Conservation (phyloP, 53 echinoderm and acorn worm species). For the Echinarachnius parma region DNA sequence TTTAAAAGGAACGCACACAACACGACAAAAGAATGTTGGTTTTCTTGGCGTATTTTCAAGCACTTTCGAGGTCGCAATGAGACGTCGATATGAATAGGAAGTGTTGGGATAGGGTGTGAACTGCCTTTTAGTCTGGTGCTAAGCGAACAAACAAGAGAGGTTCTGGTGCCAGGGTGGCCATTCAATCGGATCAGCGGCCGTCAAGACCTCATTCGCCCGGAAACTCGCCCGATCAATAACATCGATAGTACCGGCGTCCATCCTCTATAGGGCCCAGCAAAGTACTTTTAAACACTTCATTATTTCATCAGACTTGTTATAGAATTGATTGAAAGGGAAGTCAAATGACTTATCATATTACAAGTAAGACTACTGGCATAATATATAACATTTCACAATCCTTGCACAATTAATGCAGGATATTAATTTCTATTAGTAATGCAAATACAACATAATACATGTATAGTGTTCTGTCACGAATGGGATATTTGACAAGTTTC, state of each 20-base stretch:
- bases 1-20: too few relatives aligned
- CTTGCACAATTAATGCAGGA: too few relatives aligned
- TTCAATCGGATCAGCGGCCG: slow-evolving; percentile 31
- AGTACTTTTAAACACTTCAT: slow-evolving; percentile 28
- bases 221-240: slow-evolving; percentile 38
- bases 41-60: too few relatives aligned
- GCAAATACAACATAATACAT: too few relatives aligned
- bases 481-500: too few relatives aligned
- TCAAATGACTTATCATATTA: too few relatives aligned
- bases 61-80: too few relatives aligned
- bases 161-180: slow-evolving; percentile 36
- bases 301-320: slow-evolving; percentile 17
- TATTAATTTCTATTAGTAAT: too few relatives aligned
- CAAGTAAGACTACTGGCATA: too few relatives aligned
- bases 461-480: too few relatives aligned
- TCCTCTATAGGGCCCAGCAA: slow-evolving; percentile 22
- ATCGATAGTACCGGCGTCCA: slow-evolving; percentile 41
- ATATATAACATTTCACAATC: too few relatives aligned
- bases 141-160: slow-evolving; percentile 32
- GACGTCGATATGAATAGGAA: slow-evolving; percentile 26
- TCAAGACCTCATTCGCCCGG: slow-evolving; percentile 28
- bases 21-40: too few relatives aligned
- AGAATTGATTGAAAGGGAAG: slow-evolving; percentile 28
- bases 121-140: slow-evolving; percentile 43
- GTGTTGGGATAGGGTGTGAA: slow-evolving; percentile 43